Evolutionary conservation across 2,113 vertebrate genomes (phyloP).

Genomic region (Plecturocebus donacophilus): DNA sequence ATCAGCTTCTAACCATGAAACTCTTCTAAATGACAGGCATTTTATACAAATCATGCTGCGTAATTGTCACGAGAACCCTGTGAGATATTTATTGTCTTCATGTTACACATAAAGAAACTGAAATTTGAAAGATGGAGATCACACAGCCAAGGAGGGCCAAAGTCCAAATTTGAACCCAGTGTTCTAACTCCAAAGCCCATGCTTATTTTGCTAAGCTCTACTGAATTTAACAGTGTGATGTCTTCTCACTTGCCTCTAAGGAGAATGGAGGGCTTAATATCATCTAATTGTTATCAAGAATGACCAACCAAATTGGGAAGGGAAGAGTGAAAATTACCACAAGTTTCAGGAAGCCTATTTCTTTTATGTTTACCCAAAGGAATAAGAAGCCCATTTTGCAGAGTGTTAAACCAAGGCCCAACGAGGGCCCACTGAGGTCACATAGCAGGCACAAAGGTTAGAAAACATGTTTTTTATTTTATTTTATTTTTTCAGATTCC

Average conservation of each 20-base stretch:
- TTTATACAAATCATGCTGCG: neutral
- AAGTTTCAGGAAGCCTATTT: neutral
- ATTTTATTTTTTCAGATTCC: neutral
- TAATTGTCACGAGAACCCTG: neutral
- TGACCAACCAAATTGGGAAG: neutral
- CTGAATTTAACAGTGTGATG: neutral
- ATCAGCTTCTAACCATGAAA: neutral
- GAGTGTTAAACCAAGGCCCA: neutral
- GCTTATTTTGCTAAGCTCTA: neutral
- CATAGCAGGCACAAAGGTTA: neutral
- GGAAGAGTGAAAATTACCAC: neutral
- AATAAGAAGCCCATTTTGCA: neutral
- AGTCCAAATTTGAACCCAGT: neutral
- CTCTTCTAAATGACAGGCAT: neutral
- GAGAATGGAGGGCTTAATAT: neutral
- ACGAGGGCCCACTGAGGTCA: neutral
- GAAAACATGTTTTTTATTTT: neutral
- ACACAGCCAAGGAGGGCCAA: neutral
- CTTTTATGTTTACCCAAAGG: neutral
- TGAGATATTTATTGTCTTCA: neutral
- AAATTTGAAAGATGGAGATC: neutral
- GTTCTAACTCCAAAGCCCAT: neutral
- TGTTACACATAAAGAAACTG: neutral
- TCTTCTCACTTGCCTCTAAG: neutral
- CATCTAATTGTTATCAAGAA: neutral